Conservation (phyloP, 2,113 vertebrate genomes). For the Eurypyga helias region DNA sequence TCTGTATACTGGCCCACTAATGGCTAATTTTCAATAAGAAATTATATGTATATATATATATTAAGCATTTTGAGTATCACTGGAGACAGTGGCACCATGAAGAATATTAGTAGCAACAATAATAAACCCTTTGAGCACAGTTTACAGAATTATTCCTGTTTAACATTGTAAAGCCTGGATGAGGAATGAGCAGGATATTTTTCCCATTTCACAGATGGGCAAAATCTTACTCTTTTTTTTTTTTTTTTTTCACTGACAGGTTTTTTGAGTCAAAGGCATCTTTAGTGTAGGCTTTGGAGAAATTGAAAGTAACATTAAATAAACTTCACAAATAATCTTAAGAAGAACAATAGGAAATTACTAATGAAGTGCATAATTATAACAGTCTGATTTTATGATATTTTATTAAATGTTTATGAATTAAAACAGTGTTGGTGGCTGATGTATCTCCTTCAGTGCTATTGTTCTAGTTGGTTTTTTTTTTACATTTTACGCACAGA, state of each 20-base stretch:
- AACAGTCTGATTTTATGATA: background rate
- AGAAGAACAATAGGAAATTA: background rate
- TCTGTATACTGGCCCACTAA: background rate
- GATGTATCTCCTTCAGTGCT: background rate
- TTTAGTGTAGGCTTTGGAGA: background rate
- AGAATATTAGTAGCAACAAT: background rate
- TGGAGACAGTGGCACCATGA: background rate
- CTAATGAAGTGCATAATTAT: background rate
- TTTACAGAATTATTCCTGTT: background rate
- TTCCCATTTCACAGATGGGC: background rate
- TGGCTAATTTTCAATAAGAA: background rate
- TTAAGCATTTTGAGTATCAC: background rate
- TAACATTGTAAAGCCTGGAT: background rate
- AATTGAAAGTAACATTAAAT: background rate
- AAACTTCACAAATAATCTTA: background rate
- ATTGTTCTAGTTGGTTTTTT: background rate
- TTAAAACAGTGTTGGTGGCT: background rate
- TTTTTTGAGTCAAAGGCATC: background rate
- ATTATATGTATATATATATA: background rate
- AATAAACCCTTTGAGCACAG: background rate
- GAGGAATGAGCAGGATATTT: background rate
- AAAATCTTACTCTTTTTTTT: background rate
- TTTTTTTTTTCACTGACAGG: background rate
- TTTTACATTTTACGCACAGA: background rate
- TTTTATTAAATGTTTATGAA: background rate